These are phyloP conservation scores for Mustelus asterias DNA, from an alignment of 2,113 vertebrate species.

Conservation along the genomic window DNA sequence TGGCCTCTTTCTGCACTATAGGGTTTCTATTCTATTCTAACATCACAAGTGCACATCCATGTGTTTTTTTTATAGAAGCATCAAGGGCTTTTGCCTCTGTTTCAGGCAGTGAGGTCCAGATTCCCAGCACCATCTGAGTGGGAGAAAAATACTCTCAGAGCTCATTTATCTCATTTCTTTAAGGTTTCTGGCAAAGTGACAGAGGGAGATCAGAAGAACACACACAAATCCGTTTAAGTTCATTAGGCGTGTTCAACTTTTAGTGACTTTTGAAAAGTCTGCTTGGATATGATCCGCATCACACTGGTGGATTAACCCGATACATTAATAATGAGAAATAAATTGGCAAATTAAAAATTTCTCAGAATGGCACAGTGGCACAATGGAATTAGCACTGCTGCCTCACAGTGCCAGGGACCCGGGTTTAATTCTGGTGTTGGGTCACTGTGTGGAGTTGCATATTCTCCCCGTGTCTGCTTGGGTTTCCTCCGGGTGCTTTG, in stretches of 20 bases:
- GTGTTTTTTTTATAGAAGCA: neutral
- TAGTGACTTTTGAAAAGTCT: neutral
- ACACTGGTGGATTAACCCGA: neutral
- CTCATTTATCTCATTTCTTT: neutral
- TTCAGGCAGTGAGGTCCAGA: neutral
- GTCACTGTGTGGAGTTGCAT: too few species aligned
- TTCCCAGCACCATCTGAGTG: neutral
- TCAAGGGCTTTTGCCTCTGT: neutral
- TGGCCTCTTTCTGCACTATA: too few species aligned
- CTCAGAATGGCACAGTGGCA: too few species aligned
- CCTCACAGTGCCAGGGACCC: too few species aligned
- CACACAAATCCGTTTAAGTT: neutral
- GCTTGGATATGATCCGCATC: neutral
- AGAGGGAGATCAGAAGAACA: neutral
- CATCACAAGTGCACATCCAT: neutral
- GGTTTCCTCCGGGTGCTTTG: too few species aligned
- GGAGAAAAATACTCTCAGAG: neutral
- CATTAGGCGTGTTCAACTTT: neutral
- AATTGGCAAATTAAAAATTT: neutral
- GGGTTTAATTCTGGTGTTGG: too few species aligned
- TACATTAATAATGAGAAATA: neutral
- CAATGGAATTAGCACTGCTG: too few species aligned
- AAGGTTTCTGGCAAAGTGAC: neutral
- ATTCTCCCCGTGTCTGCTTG: too few species aligned
- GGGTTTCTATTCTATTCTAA: too few species aligned